A percentile compares a stretch with the other conserved stretches of the same genome.
These are phyloP conservation scores for Callipepla squamata DNA, from an alignment of 2,113 vertebrate species.

Conservation along the genomic window DNA sequence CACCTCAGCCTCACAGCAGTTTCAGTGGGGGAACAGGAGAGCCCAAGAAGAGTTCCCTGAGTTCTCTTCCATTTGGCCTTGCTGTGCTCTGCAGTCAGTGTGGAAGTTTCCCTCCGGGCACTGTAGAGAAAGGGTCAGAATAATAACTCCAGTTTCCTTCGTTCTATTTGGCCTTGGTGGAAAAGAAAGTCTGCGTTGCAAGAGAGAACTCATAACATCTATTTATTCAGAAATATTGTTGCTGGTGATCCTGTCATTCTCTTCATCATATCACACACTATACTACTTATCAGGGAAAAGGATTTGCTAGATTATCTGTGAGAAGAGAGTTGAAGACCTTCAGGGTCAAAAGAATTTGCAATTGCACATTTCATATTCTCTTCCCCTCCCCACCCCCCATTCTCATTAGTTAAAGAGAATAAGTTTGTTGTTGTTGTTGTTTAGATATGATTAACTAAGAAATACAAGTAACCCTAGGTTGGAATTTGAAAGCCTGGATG, in stretches of 20 bases:
- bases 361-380: background rate
- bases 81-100: background rate
- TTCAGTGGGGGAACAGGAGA: background rate
- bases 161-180: background rate
- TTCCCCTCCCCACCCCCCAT: background rate
- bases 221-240: background rate
- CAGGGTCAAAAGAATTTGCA: background rate
- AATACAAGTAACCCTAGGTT: background rate
- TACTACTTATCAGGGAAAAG: background rate
- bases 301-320: background rate
- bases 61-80: background rate
- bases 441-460: slow-evolving; percentile 11
- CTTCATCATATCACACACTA: fast-evolving
- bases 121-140: background rate
- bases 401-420: slow-evolving; percentile 4
- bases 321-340: background rate
- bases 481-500: slow-evolving; percentile 9
- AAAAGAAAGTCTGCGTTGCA: background rate
- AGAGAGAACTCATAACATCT: background rate
- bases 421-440: background rate
- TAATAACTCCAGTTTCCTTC: background rate
- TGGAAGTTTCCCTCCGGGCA: background rate
- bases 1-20: background rate
- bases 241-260: background rate
- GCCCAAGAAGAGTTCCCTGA: fast-evolving